Evolutionary conservation across 2,888 invertebrate genomes (phyloP), one percentile per base, ranked within the genome.

Genomic region (Drymonia ruficornis): DNA sequence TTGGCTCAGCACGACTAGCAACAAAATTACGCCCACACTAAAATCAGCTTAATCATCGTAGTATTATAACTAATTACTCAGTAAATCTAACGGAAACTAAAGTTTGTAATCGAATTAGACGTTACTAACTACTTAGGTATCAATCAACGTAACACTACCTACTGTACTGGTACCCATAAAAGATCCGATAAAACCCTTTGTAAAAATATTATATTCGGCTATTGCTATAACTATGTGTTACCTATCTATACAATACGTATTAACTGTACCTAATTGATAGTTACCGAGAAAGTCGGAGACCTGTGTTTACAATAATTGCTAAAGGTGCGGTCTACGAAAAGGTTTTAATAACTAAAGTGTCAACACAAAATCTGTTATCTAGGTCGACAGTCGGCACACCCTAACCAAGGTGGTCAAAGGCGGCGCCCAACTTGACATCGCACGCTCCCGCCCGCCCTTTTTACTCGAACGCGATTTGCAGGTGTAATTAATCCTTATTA

Each of bases 361-460:
- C 70, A 67, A 68, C 69, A 68, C 61, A 70, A 77, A 83, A 74
- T 77, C 63, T 67, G 60, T 63, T 80, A 83, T 81, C 72, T 81
- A 80, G 87, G 87, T 86, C 84, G 77, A 72, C 86, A 75, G 87
- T 86, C 84, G 77, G 73, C 86, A 75, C 87, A 74, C 87, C 86
- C 76, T 58, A 48, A 15, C 13, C 48, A 53, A 52, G 62, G 55
- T 55, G 57, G 59, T 45, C 38, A 50, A 53, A 51, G 57, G 61
- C 48, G 46, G 57, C 50, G 65, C 74, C 74, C 72, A 60, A 62
- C 72, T 67, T 61, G 55, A 55, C 42, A 42, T 40, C 11, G 16
- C 52, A 43, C 40, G 28, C 28, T 23, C 31, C 52, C 59, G 49
- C 57, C 57, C 54, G 36, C 45, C 55, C 49, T 47, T 31, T 42